Base-by-base conservation (phyloP, 2,113 vertebrate species). In the Peucedramus taeniatus region DNA sequence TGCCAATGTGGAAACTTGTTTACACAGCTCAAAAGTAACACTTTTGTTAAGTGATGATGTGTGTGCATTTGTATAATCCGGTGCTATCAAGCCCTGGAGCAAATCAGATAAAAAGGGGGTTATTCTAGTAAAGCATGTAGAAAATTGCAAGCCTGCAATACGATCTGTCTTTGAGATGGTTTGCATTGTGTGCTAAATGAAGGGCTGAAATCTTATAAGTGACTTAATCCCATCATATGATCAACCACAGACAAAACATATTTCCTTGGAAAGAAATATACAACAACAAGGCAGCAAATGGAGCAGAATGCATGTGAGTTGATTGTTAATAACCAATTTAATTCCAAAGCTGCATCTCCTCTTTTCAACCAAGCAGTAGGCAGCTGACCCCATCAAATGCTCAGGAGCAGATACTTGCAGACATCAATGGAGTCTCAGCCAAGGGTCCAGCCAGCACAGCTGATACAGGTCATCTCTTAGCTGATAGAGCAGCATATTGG, bases 51-150 rank as follows among this genome's bases (percentile, higher is more conserved):
- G 86, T 72, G 86, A 84, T 87, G 93, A 84, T 12, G 42, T 95
- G 31, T 95, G 95, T 71, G 95, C 95, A 96, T 47, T 17, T 77
- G 61, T 76, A 30, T 86, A 93, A 96, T 91, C 80, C 45, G 59
- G 31, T 69, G 74, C 71, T 79, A 75, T 77, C 90, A 93, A 96
- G 30, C 91, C 88, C 53, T 37, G 44, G 45, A 95, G 90, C 70
- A 92, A 94, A 89, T 69, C 69, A 79, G 69, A 91, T 88, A 86
- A 90, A 93, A 88, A 86, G 13, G 31, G 30, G 42, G 51, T 84
- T 84, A 39, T 88, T 88, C 47, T 80, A 91, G 45, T 70, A 86
- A 93, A 94, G 75, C 59, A 78, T 47, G 44, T 79, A 88, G 87
- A 86, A 94, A 95, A 92, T 65, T 80, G 65, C 63, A 74, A 87